phyloP scores from a whole-genome alignment of 1,140 invertebrate genomes.

The Panagrolaimus sp. region DNA sequence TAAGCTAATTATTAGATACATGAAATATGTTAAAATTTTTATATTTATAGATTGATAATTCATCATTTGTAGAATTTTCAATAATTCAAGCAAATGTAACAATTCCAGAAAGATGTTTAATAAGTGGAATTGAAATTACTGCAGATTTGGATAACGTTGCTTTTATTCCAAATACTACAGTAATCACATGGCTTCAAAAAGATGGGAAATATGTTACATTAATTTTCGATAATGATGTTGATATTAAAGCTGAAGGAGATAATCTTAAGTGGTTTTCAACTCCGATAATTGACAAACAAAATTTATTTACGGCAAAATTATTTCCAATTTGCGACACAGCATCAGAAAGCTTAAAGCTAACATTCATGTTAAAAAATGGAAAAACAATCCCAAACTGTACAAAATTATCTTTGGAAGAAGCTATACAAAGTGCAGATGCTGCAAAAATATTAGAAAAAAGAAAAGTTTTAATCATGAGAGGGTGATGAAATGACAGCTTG shows the following conservation, averaged over 20 bases:
- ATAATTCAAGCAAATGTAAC: no score
- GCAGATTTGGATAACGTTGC: no score
- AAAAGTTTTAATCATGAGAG: background rate
- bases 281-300: background rate
- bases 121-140: no score
- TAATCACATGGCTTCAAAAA: background rate
- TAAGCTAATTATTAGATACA: no score
- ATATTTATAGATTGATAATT: no score
- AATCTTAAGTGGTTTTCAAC: background rate
- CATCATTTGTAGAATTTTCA: no score
- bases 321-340: background rate
- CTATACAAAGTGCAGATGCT: background rate
- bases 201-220: background rate
- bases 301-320: background rate
- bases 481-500: background rate
- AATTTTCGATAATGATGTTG: background rate
- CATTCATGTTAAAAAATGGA: background rate
- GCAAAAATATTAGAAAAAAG: background rate
- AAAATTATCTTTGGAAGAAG: background rate
- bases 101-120: no score
- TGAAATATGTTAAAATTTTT: no score
- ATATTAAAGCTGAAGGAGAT: background rate
- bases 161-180: no score
- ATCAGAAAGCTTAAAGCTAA: slow-evolving; percentile 3
- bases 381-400: background rate